These are phyloP conservation scores for Sinocyclocheilus maitianheensis DNA, from an alignment of 2,113 vertebrate genomes.

Conservation along the genomic window DNA sequence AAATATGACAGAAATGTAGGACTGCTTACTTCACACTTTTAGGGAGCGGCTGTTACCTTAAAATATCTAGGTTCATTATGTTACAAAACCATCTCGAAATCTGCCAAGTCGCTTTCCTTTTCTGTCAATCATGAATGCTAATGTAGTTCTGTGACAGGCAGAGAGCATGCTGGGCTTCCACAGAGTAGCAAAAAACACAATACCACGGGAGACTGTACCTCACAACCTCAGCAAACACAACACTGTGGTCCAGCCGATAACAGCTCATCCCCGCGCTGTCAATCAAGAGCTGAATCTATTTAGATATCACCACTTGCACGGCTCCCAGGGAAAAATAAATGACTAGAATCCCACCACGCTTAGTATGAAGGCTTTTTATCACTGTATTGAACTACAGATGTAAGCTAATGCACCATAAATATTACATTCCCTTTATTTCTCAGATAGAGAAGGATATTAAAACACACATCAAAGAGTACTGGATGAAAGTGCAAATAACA, in stretches of 20 bases:
- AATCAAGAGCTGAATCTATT: constrained; percentile 45
- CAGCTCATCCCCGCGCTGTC: constrained; percentile 39
- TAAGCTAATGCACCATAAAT: constrained; percentile 30
- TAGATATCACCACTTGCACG: constrained; percentile 35
- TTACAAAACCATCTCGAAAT: background rate
- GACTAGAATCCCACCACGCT: background rate
- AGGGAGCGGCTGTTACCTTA: background rate
- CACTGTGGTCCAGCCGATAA: constrained; percentile 42
- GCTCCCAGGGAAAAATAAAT: background rate
- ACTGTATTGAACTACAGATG: constrained; percentile 28
- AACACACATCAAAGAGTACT: background rate
- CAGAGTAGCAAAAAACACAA: constrained; percentile 15
- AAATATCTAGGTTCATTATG: constrained; percentile 1
- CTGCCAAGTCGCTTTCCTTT: background rate
- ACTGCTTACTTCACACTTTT: background rate
- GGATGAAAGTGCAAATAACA: background rate
- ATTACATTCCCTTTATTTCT: constrained; percentile 10
- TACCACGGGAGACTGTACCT: constrained; percentile 40
- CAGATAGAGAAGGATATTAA: constrained; percentile 4
- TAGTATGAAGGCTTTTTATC: constrained; percentile 16
- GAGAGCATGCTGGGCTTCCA: constrained; percentile 23
- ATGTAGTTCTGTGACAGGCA: constrained; percentile 13
- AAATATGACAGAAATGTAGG: background rate
- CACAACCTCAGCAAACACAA: constrained; percentile 42
- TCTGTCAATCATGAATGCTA: constrained; percentile 48